Percentiles rank a stretch among this genome's conserved stretches.
Evolutionary conservation across 2,888 invertebrate species (phyloP).

Genomic region (Entomobrya proxima): DNA sequence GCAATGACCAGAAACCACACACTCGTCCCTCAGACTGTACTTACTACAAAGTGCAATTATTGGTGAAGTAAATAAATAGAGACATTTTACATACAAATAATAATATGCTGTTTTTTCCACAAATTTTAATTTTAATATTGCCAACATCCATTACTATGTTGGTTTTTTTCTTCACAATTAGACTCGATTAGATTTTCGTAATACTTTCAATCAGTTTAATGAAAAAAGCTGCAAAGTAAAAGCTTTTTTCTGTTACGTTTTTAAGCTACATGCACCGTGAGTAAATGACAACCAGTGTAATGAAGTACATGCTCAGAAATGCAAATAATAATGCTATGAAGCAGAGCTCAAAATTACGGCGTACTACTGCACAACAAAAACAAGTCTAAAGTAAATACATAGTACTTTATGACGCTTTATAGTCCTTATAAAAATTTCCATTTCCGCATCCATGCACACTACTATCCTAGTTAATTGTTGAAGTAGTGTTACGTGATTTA

Average conservation of each 20-base stretch:
- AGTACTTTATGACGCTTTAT: background rate
- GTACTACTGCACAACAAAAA: background rate
- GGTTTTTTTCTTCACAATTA: background rate
- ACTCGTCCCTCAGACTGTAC: too few species aligned
- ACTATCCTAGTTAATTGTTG: conserved; percentile 25
- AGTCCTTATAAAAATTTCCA: conserved; percentile 3
- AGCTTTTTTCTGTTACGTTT: conserved; percentile 15
- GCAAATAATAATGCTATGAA: too few species aligned
- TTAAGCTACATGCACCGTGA: conserved; percentile 2
- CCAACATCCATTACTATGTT: background rate
- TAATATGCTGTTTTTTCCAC: too few species aligned
- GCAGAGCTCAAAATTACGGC: too few species aligned
- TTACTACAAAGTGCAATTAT: too few species aligned
- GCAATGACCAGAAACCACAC: too few species aligned
- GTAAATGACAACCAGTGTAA: background rate
- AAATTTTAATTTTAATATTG: conserved; percentile 11
- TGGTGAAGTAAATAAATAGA: too few species aligned
- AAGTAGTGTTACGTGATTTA: conserved; percentile 22
- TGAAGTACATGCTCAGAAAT: too few species aligned
- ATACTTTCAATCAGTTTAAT: conserved; percentile 27
- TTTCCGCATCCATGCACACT: conserved; percentile 36
- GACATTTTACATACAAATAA: too few species aligned
- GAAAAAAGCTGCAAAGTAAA: background rate
- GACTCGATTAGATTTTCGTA: conserved; percentile 1
- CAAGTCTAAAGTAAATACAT: too few species aligned